Evolutionary conservation across 2,113 vertebrate species (phyloP).

Genomic region (Cettia cetti): DNA sequence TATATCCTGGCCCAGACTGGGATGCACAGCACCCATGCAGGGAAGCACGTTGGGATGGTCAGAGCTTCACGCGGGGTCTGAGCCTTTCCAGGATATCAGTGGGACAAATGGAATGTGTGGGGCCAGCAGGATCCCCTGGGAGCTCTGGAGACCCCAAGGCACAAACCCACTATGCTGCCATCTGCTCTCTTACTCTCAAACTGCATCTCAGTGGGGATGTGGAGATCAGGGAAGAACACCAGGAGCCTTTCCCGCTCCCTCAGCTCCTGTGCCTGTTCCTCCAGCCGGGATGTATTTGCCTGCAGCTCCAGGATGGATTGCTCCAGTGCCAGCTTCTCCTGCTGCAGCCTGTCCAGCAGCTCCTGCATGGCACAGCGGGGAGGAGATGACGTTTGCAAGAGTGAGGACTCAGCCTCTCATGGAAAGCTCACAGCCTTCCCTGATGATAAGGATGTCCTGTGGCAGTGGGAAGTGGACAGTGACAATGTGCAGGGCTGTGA

Average conservation of each 20-base stretch:
- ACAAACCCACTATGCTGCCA: neutral
- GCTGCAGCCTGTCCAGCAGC: constrained; percentile 60
- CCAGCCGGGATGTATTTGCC: constrained; percentile 57
- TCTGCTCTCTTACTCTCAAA: constrained; percentile 78
- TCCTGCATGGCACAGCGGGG: constrained; percentile 58
- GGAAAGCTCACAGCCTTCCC: neutral
- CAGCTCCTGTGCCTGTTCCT: constrained; percentile 61
- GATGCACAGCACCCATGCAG: rapidly evolving
- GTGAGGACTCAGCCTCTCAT: neutral
- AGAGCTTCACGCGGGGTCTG: neutral
- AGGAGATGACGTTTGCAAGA: neutral
- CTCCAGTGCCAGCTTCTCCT: constrained; percentile 77
- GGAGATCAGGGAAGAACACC: constrained; percentile 89
- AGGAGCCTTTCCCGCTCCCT: constrained; percentile 80
- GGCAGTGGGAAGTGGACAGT: neutral
- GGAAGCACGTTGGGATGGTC: rapidly evolving
- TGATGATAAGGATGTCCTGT: neutral
- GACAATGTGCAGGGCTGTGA: neutral
- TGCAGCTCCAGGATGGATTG: constrained; percentile 55
- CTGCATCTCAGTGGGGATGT: constrained; percentile 33
- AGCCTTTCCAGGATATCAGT: neutral
- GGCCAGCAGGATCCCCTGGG: neutral
- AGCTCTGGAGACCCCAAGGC: neutral
- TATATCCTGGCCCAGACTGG: neutral
- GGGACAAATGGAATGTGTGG: rapidly evolving